Conservation (phyloP, 2,888 invertebrate species). For the Muschampia plurimacula region DNA sequence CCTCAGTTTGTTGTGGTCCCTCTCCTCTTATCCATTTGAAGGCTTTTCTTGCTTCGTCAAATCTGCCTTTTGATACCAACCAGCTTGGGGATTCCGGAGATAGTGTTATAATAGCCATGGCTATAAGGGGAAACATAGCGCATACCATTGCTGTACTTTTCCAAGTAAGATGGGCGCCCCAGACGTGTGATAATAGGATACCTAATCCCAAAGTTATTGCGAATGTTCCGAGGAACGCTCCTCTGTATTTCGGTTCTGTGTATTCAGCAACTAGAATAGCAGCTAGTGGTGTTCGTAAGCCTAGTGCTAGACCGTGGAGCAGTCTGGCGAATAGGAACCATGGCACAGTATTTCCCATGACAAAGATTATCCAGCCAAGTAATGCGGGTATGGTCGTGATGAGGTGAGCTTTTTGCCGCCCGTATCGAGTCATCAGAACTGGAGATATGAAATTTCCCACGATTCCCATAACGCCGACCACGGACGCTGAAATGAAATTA, state of each 20-base stretch:
- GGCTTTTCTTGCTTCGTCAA: conserved; percentile 84
- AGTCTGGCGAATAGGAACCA: conserved; percentile 74
- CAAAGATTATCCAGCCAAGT: conserved; percentile 78
- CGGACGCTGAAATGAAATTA: conserved; percentile 67
- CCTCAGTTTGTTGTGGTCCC: conserved; percentile 72
- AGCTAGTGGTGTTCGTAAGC: conserved; percentile 82
- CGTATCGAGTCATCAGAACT: conserved; percentile 84
- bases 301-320: conserved; percentile 81
- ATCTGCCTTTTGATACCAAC: conserved; percentile 86
- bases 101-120: conserved; percentile 73
- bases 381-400: conserved; percentile 79
- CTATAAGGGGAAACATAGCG: conserved; percentile 78
- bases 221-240: conserved; percentile 87
- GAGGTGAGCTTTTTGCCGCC: conserved; percentile 85
- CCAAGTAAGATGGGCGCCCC: conserved; percentile 88
- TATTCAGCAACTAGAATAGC: conserved; percentile 86
- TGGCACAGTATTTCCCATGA: conserved; percentile 72
- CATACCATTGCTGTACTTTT: conserved; percentile 84
- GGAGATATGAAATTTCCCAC: conserved; percentile 80
- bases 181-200: conserved; percentile 86
- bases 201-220: conserved; percentile 87
- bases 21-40: conserved; percentile 87
- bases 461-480: conserved; percentile 78
- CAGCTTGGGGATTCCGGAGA: conserved; percentile 89
- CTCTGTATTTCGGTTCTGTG: conserved; percentile 87